Evolutionary conservation across 2,888 invertebrate genomes (phyloP), one percentile per base, ranked within the genome.

Genomic region (Gastracanthus pulcherrimus): DNA sequence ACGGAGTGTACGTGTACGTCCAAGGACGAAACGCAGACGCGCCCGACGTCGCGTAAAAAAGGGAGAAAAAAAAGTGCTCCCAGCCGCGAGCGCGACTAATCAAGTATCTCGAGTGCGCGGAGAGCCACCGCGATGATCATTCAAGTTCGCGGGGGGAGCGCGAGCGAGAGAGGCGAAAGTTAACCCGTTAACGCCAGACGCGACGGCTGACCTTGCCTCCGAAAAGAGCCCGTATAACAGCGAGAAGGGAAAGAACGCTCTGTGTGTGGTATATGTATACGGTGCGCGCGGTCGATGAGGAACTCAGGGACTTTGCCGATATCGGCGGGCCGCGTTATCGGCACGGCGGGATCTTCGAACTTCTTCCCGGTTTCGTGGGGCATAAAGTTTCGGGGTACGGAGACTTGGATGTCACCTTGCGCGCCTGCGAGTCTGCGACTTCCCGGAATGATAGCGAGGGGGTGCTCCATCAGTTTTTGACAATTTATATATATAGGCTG

Each of bases 221-320:
- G 64, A 76, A 69, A 78, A 79, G 79, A 48, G 58, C 69, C 64
- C 45, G 26, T 69, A 36, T 41, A 23, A 29, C n/a, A 64, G 64
- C 29, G n/a, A n/a, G n/a, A n/a, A n/a, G n/a, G n/a, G n/a, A n/a
- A n/a, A n/a, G n/a, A n/a, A n/a, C n/a, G n/a, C n/a, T n/a, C n/a
- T n/a, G 26, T 31, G 34, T 16, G 19, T 29, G 26, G 26, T 16
- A 26, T 31, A 34, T 23, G 23, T 48, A n/a, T 48, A n/a, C 13
- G n/a, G 0, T 9, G 23, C 9, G 23, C 41, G 38, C 62, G 77
- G 71, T 82, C 82, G 80, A 82, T 82, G 77, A 69, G 75, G n/a
- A 76, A 45, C 77, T 77, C 80, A 75, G 80, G 77, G 77, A 77
- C 82, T 77, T 64, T 72, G 34, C 72, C 80, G 72, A 76, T 58